These are phyloP conservation scores for Pseudopleuronectes americanus DNA, from an alignment of 2,797 vertebrate species.

Conservation along the genomic window DNA sequence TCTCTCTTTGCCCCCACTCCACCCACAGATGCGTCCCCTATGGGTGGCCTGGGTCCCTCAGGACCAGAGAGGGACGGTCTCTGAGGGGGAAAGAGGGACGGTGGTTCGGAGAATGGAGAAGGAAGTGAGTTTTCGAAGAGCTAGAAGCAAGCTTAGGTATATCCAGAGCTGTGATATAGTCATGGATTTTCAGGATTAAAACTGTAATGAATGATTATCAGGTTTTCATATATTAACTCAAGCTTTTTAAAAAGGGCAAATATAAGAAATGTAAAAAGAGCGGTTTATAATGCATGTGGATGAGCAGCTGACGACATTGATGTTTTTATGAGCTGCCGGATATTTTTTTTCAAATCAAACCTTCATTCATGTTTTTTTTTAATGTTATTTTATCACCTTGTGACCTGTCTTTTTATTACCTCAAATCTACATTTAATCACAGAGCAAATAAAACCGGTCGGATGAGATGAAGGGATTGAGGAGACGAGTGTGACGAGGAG, in stretches of 20 bases:
- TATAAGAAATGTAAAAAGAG: neutral
- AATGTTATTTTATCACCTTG: conserved; percentile 17
- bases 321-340: conserved; percentile 47
- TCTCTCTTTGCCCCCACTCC: conserved; percentile 36
- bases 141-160: conserved; percentile 25
- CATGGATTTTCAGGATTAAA: conserved; percentile 5
- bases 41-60: conserved; percentile 82
- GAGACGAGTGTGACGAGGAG: conserved; percentile 22
- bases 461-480: conserved; percentile 35
- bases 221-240: neutral
- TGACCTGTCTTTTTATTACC: conserved; percentile 58
- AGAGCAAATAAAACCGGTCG: conserved; percentile 44
- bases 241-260: neutral
- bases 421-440: conserved; percentile 63
- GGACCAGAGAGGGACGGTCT: conserved; percentile 71
- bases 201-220: no score
- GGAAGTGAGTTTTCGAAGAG: conserved; percentile 25
- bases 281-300: neutral
- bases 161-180: neutral
- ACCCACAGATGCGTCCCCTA: conserved; percentile 84
- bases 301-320: conserved; percentile 5
- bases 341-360: conserved; percentile 40
- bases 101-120: conserved; percentile 37
- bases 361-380: conserved; percentile 38
- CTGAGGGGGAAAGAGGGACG: conserved; percentile 51